phyloP scores from a whole-genome alignment of 2,113 vertebrate genomes.

The Ceyx melanurus region DNA sequence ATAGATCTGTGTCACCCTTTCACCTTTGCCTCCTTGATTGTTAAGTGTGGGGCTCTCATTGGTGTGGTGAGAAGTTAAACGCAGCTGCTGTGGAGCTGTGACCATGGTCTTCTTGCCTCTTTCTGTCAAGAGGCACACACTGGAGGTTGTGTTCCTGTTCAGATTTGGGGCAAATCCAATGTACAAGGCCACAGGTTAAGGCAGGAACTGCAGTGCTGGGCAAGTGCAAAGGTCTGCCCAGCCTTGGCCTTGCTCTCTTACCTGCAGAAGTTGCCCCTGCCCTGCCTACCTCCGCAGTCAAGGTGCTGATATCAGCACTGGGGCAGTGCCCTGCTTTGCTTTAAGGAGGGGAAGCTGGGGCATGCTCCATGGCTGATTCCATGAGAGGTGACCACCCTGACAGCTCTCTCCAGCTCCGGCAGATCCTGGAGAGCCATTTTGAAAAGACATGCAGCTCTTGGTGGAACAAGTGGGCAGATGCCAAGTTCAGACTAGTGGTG shows the following conservation, averaged over 20 bases:
- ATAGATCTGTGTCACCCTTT: not conserved
- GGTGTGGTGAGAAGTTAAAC: not conserved
- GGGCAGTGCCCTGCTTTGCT: not conserved
- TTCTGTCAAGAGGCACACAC: not conserved
- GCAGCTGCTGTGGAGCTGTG: not conserved
- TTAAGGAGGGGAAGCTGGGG: not conserved
- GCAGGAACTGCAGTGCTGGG: not conserved
- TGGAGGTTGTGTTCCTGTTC: not conserved
- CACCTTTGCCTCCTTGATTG: not conserved
- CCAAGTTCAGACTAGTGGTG: not conserved
- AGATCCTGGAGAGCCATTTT: rapidly evolving
- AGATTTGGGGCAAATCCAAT: not conserved
- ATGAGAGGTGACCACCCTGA: not conserved
- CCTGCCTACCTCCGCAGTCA: not conserved
- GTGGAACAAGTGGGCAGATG: rapidly evolving
- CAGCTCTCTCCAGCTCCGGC: not conserved
- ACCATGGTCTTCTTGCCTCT: not conserved
- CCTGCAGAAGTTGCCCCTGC: not conserved
- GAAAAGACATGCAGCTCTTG: not conserved
- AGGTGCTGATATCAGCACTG: rapidly evolving
- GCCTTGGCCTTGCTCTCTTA: not conserved
- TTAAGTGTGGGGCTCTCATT: not conserved
- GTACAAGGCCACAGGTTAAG: not conserved
- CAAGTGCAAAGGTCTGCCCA: not conserved
- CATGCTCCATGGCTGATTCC: not conserved